Evolutionary conservation across 2,888 invertebrate genomes (phyloP), one percentile per base, ranked within the genome.

Genomic region (Incurvaria masculella): DNA sequence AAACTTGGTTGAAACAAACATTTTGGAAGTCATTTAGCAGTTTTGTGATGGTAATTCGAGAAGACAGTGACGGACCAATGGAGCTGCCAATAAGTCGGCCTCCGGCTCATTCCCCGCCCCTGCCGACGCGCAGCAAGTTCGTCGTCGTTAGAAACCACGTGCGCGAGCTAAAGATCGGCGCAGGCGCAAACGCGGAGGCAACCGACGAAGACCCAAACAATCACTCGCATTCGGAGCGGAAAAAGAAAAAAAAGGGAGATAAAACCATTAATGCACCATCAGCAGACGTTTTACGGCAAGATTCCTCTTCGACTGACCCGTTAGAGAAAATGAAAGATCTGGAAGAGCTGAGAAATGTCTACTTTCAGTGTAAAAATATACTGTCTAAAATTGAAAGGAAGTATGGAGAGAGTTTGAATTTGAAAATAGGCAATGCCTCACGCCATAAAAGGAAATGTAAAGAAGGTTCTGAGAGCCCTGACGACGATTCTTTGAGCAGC

Each of bases 371-470:
- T 52, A 71, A 69, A 60, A 55, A 60, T 16, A 63, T 75, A 48
- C 58, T 76, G 5, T 57, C 55, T 14, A 74, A 64, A 54, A 72
- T 78, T 21, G 73, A 76, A 57, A 46, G 50, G 0, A 76, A 74
- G 52, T 76, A 76, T 60, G 72, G 76, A 0, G 69, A 73, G 60
- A 64, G 75, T 54, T 54, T 76, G 20, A 54, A 66, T 38, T 51
- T 66, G 2, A 52, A 60, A 27, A 56, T 2, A 23, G 42, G 39
- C n/a, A 16, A 58, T 42, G 42, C 11, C 17, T 5, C 6, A 2
- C 51, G 50, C 40, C 49, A 21, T 6, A 18, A 14, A 52, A 51
- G 23, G 4, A 40, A 14, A 52, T 38, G n/a, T 54, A 53, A 50
- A 42, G 5, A 41, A 10, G 50, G 46, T n/a, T n/a, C n/a, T n/a